Evolutionary conservation across 2,888 invertebrate genomes (phyloP).

Genomic region (Epirrhoe tristata): DNA sequence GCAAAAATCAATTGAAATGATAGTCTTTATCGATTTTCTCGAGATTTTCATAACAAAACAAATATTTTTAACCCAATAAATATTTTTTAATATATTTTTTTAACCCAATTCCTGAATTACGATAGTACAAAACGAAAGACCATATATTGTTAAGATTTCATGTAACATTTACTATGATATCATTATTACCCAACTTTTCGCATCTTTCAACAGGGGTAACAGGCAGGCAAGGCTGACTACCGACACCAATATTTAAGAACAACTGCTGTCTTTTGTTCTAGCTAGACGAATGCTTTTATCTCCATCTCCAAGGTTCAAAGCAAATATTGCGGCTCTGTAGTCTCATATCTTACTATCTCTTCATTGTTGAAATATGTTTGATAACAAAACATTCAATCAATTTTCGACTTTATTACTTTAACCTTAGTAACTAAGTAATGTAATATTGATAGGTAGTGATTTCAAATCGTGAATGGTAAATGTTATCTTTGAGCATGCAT

Average conservation of each 20-base stretch:
- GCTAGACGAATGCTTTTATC: constrained; percentile 63
- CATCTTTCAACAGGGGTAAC: too few relatives aligned
- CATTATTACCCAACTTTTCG: too few relatives aligned
- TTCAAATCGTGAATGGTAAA: neutral
- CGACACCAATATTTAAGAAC: neutral
- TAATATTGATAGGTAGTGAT: neutral
- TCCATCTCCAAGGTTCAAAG: constrained; percentile 62
- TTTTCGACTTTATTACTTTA: constrained; percentile 13
- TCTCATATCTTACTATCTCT: constrained; percentile 40
- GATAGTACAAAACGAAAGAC: too few relatives aligned
- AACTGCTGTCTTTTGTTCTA: constrained; percentile 28
- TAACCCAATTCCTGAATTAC: too few relatives aligned
- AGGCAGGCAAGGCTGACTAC: too few relatives aligned
- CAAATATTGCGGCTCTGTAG: constrained; percentile 55
- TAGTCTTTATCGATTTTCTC: too few relatives aligned
- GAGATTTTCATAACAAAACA: too few relatives aligned
- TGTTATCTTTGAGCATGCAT: neutral
- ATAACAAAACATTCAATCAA: constrained; percentile 14
- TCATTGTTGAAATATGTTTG: constrained; percentile 23
- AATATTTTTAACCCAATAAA: too few relatives aligned
- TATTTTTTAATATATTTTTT: too few relatives aligned
- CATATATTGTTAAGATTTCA: too few relatives aligned
- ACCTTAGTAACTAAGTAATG: neutral
- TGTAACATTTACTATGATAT: neutral
- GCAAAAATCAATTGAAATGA: too few relatives aligned